A percentile compares a stretch with the other conserved stretches of the same genome.
Evolutionary conservation across 1,140 invertebrate genomes (phyloP).

Genomic region (Lordiphosa mommai): DNA sequence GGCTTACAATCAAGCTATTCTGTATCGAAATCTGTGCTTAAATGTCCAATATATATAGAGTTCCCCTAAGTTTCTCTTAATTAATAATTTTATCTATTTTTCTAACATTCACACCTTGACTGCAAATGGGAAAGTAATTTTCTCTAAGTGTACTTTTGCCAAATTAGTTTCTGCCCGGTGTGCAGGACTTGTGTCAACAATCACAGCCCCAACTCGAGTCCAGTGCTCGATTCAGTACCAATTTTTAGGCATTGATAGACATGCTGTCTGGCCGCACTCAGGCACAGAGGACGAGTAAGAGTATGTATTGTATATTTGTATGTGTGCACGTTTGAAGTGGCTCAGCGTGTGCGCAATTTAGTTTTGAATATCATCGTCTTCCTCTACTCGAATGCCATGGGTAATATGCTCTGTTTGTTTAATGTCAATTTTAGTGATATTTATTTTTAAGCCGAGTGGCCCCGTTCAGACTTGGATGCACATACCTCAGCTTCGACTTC

Average conservation of each 20-base stretch:
- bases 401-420: constrained; percentile 58
- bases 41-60: no score
- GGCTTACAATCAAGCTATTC: no score
- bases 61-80: no score
- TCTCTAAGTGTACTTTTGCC: constrained; percentile 19
- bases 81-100: no score
- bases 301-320: constrained; percentile 10
- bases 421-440: constrained; percentile 61
- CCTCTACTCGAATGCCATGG: constrained; percentile 28
- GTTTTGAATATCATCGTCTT: constrained; percentile 46
- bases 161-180: constrained; percentile 59
- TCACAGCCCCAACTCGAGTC: constrained; percentile 3
- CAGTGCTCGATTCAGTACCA: constrained; percentile 6
- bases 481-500: neutral
- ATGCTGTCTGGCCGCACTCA: constrained; percentile 48
- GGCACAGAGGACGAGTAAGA: neutral
- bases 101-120: no score
- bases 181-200: constrained; percentile 65
- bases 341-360: constrained; percentile 69
- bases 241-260: constrained; percentile 56
- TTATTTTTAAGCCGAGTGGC: constrained; percentile 6
- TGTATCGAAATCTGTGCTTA: no score
- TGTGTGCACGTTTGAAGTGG: constrained; percentile 37
- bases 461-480: neutral
- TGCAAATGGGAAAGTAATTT: no score